phyloP scores from a whole-genome alignment of 2,113 vertebrate species.

The Ctenomys sociabilis region DNA sequence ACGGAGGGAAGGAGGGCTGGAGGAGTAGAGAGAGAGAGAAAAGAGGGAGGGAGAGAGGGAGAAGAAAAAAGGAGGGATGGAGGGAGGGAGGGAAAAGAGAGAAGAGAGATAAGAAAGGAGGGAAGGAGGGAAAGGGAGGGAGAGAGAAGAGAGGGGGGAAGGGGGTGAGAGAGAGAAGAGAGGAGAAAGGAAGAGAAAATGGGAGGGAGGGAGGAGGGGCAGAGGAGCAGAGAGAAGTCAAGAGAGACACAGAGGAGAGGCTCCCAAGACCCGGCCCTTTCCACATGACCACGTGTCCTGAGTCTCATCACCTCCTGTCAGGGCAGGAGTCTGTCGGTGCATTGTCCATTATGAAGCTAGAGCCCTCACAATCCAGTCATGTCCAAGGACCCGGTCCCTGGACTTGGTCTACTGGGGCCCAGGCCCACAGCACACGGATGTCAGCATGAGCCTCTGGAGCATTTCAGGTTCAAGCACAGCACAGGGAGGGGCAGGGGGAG shows the following conservation, averaged over 20 bases:
- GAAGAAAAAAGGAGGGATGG: too few species aligned
- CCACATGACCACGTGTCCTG: neutral
- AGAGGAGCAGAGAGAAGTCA: neutral
- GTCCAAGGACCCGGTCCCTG: neutral
- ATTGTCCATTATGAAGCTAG: neutral
- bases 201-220: neutral
- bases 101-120: too few species aligned
- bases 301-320: too few species aligned
- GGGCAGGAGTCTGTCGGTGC: neutral
- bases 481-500: neutral
- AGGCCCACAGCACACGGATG: neutral
- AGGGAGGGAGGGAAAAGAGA: neutral
- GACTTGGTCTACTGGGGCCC: neutral
- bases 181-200: too few species aligned
- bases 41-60: too few species aligned
- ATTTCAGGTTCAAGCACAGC: neutral
- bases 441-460: neutral
- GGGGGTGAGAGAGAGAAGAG: fast-evolving
- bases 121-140: too few species aligned
- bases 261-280: neutral
- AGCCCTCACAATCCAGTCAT: neutral
- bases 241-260: neutral
- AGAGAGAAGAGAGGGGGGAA: too few species aligned
- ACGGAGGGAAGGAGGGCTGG: too few species aligned
- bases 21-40: too few species aligned